phyloP scores from a whole-genome alignment of 2,113 vertebrate species.

The Hyaena hyaena region DNA sequence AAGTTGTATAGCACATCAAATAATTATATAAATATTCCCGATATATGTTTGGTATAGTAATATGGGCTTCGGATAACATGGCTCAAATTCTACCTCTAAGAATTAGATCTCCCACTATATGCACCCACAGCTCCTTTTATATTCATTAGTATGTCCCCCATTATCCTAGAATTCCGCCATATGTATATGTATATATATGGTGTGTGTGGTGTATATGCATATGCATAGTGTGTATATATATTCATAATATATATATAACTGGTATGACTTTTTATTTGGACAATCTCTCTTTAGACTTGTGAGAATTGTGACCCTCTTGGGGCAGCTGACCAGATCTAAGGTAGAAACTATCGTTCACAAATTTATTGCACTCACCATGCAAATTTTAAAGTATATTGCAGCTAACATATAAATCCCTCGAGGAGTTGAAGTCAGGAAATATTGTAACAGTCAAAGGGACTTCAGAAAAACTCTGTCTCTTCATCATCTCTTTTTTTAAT shows the following conservation, averaged over 20 bases:
- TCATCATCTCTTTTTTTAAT: background rate
- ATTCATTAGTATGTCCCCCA: background rate
- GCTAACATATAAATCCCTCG: background rate
- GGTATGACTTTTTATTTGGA: background rate
- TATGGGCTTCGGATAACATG: background rate
- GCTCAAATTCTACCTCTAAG: background rate
- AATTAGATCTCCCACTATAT: background rate
- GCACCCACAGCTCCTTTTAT: background rate
- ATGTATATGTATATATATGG: too few relatives aligned
- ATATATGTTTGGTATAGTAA: background rate
- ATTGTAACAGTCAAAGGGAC: background rate
- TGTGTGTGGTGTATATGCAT: too few relatives aligned
- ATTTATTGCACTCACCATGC: background rate
- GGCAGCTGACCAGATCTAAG: background rate
- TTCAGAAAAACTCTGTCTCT: background rate
- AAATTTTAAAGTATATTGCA: background rate
- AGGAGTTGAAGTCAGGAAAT: constrained; percentile 31
- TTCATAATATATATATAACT: background rate
- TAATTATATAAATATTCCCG: constrained; percentile 37
- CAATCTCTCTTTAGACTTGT: background rate
- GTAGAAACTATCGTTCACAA: background rate
- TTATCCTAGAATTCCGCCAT: background rate
- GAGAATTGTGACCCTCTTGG: background rate
- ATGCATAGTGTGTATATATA: background rate
- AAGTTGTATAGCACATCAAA: background rate